Percentiles rank a stretch among this genome's conserved stretches.
Evolutionary conservation across 2,113 vertebrate species (phyloP).

Genomic region (Gymnocephalus cernua): DNA sequence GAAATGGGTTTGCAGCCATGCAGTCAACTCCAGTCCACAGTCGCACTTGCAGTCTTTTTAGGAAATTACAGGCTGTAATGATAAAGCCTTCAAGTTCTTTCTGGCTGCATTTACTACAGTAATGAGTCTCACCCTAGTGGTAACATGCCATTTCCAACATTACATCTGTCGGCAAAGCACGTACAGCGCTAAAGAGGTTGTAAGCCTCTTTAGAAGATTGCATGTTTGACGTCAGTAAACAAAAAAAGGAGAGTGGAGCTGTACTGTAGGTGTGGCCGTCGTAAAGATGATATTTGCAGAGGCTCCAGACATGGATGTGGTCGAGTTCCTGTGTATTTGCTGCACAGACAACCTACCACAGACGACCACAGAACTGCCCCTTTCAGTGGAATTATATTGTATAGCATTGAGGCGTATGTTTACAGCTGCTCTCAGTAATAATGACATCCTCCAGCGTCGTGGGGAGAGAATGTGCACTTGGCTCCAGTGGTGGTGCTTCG

Average conservation of each 20-base stretch:
- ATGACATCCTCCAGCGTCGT: slow-evolving; percentile 33
- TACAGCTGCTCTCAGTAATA: slow-evolving; percentile 52
- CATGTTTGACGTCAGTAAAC: slow-evolving; percentile 24
- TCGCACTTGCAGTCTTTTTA: slow-evolving; percentile 63
- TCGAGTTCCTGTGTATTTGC: slow-evolving; percentile 18
- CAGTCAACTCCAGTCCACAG: slow-evolving; percentile 37
- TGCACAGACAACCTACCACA: slow-evolving; percentile 26
- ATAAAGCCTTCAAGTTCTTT: slow-evolving; percentile 47
- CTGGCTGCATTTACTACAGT: slow-evolving; percentile 42
- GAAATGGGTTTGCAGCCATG: slow-evolving; percentile 54
- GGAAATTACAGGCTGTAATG: slow-evolving; percentile 64
- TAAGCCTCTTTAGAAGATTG: slow-evolving; percentile 24
- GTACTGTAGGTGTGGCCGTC: slow-evolving; percentile 15
- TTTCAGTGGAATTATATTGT: slow-evolving; percentile 38
- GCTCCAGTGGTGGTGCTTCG: slow-evolving; percentile 14
- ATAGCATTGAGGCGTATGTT: slow-evolving; percentile 38
- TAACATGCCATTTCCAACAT: slow-evolving; percentile 43
- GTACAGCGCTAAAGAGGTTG: slow-evolving; percentile 12
- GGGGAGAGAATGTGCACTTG: slow-evolving; percentile 20
- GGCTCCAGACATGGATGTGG: slow-evolving; percentile 24
- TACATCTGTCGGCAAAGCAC: slow-evolving; percentile 13
- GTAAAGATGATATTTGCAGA: slow-evolving; percentile 38
- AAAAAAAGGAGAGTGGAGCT: slow-evolving; percentile 7
- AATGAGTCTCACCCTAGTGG: slow-evolving; percentile 39
- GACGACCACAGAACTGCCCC: slow-evolving; percentile 18